These are phyloP conservation scores for Cerceris ruficornis DNA, from an alignment of 2,888 invertebrate genomes.

Conservation along the genomic window DNA sequence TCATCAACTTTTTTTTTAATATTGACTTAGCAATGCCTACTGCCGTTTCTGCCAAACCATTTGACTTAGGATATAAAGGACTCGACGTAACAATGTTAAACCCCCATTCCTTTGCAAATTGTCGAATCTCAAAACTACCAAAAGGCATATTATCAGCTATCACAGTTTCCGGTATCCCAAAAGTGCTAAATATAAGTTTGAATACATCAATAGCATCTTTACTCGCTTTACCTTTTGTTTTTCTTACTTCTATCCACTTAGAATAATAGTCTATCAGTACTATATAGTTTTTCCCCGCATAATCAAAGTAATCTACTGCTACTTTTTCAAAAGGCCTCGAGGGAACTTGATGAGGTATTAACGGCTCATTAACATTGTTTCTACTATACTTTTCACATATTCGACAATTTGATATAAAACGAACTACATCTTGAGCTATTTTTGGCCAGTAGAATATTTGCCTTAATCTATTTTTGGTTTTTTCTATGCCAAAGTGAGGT, in stretches of 20 bases:
- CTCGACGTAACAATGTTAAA: constrained; percentile 11
- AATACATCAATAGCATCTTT: background rate
- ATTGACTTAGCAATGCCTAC: constrained; percentile 7
- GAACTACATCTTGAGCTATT: constrained; percentile 32
- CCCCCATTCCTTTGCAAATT: constrained; percentile 6
- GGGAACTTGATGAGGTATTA: constrained; percentile 11
- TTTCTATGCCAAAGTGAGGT: constrained; percentile 2
- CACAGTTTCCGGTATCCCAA: constrained; percentile 4
- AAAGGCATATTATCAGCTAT: constrained; percentile 11
- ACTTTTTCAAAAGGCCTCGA: constrained; percentile 11
- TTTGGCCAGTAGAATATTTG: constrained; percentile 14
- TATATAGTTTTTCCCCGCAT: constrained; percentile 2
- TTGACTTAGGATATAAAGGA: constrained; percentile 6
- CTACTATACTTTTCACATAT: constrained; percentile 13
- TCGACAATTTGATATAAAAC: constrained; percentile 1
- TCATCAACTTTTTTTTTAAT: constrained; percentile 4
- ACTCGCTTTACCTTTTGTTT: background rate
- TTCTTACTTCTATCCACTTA: constrained; percentile 9
- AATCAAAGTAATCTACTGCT: constrained; percentile 7
- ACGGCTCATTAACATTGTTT: constrained; percentile 16
- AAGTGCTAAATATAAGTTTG: constrained; percentile 1
- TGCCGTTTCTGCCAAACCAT: constrained; percentile 4
- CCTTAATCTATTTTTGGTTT: constrained; percentile 14
- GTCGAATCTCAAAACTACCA: background rate
- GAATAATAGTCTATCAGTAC: constrained; percentile 11